Base-by-base conservation (phyloP, 1,140 invertebrate species). In the Drosophila mojavensis region DNA sequence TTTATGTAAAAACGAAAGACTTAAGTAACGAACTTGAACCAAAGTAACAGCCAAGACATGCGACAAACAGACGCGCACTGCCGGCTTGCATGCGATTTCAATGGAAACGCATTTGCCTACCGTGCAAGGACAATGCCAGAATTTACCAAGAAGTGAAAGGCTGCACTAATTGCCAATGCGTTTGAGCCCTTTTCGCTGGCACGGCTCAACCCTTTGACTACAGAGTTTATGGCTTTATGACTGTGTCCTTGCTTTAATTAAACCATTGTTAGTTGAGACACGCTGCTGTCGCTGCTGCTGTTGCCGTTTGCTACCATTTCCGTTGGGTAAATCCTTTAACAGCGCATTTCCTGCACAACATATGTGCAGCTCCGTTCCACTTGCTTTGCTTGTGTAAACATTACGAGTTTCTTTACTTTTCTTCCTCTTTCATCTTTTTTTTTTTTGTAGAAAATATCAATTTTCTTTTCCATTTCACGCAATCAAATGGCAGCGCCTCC, bases 221-320 rank as follows among this genome's bases (percentile, higher is more conserved):
- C 28, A 3, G 65, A 75, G 85, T 85, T 85, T 85, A 85, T 85
- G 81, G 78, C 81, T 86, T 85, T 81, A 85, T 78, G 81, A 71
- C 76, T 68, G 81, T 84, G 81, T 85, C 81, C 81, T 85, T 85
- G 81, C 78, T 63, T 71, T 81, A 85, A 85, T 85, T 85, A 85
- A 77, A 58, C 66, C 67, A 81, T 66, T 75, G 66, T 80, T 30
- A 13, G 9, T 2, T n/a, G 10, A 10, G 56, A 59, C 56, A 58
- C 6, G 58, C 48, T 53, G 66, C 36, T 53, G 43, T 30, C 47
- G 55, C 30, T 53, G 43, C 33, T 54, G 55, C 30, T 41, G 47
- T 47, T 36, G 33, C 62, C 67, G 69, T 85, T 85, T 84, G 47
- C 55, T 36, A 47, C 62, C 67, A 73, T 85, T 85, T 84, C 81